Evolutionary conservation across 2,888 invertebrate species (phyloP).

Genomic region (Automeris io): DNA sequence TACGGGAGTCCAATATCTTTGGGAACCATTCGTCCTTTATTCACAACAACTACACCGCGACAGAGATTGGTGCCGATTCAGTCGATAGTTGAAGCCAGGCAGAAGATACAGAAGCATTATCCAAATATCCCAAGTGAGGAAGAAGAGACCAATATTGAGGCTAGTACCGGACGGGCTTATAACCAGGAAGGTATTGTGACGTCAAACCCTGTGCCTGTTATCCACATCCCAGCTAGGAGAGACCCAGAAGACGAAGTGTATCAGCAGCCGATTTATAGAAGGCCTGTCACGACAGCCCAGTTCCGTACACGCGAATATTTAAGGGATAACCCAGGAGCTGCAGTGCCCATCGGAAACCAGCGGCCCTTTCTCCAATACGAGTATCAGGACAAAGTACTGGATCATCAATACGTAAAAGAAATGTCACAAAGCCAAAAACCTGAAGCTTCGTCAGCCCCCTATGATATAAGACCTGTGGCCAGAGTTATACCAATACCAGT

Average conservation of each 20-base stretch:
- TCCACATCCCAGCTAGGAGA: conserved; percentile 70
- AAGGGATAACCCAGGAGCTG: conserved; percentile 65
- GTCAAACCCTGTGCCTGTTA: conserved; percentile 71
- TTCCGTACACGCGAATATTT: conserved; percentile 69
- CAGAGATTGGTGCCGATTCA: conserved; percentile 75
- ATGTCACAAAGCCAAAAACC: conserved; percentile 31
- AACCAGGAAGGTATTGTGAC: conserved; percentile 68
- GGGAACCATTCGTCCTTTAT: conserved; percentile 80
- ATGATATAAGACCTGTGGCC: conserved; percentile 54
- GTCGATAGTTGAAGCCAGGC: conserved; percentile 64
- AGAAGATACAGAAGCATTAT: conserved; percentile 66
- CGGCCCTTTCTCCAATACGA: conserved; percentile 70
- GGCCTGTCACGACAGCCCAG: conserved; percentile 48
- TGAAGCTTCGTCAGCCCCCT: conserved; percentile 50
- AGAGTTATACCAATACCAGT: conserved; percentile 65
- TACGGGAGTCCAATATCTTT: conserved; percentile 81
- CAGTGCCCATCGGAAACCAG: conserved; percentile 70
- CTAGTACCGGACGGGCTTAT: conserved; percentile 71
- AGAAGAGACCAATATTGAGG: conserved; percentile 66
- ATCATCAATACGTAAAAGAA: conserved; percentile 61
- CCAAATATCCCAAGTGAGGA: conserved; percentile 50
- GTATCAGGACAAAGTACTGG: conserved; percentile 65
- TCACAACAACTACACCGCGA: conserved; percentile 79
- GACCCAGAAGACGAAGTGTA: conserved; percentile 53
- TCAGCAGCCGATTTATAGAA: conserved; percentile 56